These are phyloP conservation scores for Andrena bicolor DNA, from an alignment of 2,888 invertebrate genomes.

Conservation along the genomic window DNA sequence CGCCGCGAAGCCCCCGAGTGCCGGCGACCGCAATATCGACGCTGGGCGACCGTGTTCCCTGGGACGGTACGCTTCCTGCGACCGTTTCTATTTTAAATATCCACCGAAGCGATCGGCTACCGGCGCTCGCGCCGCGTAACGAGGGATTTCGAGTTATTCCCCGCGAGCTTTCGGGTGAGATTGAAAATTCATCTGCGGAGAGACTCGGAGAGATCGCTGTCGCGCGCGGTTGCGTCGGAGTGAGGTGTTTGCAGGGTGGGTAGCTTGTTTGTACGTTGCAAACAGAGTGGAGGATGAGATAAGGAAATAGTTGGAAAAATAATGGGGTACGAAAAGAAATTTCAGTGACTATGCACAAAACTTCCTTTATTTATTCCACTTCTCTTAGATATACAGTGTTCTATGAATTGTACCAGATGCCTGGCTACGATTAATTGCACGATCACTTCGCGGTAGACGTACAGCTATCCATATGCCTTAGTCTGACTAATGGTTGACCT, in stretches of 20 bases:
- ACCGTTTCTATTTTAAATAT: conserved; percentile 4
- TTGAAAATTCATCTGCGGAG: background rate
- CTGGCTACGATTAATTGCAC: too few species aligned
- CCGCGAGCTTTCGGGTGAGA: background rate
- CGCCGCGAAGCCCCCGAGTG: conserved; percentile 6
- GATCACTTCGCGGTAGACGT: too few species aligned
- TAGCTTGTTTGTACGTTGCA: background rate
- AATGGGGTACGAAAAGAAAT: background rate
- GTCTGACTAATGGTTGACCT: background rate
- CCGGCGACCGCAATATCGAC: conserved; percentile 6
- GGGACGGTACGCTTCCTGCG: background rate
- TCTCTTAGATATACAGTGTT: background rate
- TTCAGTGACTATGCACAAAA: too few species aligned
- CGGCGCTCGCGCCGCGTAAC: background rate
- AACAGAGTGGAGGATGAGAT: background rate
- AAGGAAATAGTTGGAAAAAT: background rate
- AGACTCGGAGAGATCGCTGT: background rate
- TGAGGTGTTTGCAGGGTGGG: background rate
- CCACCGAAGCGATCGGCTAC: background rate
- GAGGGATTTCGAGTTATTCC: background rate
- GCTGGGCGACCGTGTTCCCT: background rate
- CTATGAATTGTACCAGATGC: background rate
- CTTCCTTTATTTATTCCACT: too few species aligned
- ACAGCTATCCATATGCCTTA: too few species aligned
- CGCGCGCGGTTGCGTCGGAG: background rate